Base-by-base conservation (phyloP, 2,888 invertebrate species). In the Meghimatium bilineatum region DNA sequence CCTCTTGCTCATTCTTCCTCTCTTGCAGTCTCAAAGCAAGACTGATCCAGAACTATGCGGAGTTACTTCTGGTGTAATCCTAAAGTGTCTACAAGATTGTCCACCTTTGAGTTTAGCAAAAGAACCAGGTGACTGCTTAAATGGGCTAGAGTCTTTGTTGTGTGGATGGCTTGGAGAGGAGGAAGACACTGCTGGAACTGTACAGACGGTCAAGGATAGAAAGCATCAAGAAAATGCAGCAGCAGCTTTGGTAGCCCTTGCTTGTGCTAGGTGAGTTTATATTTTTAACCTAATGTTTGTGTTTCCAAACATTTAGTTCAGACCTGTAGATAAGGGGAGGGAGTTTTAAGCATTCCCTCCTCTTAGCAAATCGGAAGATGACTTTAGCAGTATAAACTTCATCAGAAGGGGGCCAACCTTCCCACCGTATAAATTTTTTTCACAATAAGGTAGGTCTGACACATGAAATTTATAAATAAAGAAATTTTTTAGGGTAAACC, bases 91-190 rank as follows among this genome's bases (percentile, higher is more conserved):
- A 29, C 87, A 89, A 82, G 93, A 93, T 74, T 93, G 92, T 87
- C 87, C 91, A n/a, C 93, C 93, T 34, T 87, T 93, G 29, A 92
- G 92, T 88, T 87, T 93, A 78, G 86, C 89, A 1, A 93, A 93
- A 83, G 93, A 93, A 86, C 93, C 93, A 26, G 90, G 90, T n/a
- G 93, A 93, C 87, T 93, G 93, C 86, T 87, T 93, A 52, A 91
- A 91, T 86, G 93, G 93, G 14, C 84, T 93, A 49, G 93, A 93
- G 86, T 89, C 88, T 66, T 88, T 93, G 36, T 87, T 93, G 17
- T 92, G 92, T 86, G 88, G 87, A 44, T 93, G 93, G 93, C 89
- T 93, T n/a, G 92, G 91, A n/a, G 93, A 92, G 67, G 63, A 60
- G 56, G n/a, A 75, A 36, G 83, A 76, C 36, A 34, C 74, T 26